Evolutionary conservation across 2,797 vertebrate genomes (phyloP).

Genomic region (Dermochelys coriacea): DNA sequence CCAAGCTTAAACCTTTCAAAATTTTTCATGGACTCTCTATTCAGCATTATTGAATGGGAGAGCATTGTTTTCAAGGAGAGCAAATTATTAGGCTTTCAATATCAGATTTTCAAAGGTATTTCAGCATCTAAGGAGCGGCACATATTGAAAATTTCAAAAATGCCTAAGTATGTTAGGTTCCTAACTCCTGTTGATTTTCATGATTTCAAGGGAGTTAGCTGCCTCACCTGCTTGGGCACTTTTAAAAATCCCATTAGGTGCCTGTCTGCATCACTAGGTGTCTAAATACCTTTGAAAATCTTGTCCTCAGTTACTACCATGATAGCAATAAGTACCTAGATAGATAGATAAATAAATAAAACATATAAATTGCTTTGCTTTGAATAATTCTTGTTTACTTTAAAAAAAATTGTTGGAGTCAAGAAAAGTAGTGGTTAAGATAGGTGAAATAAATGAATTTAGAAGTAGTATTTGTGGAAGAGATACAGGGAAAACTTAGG

Average conservation of each 20-base stretch:
- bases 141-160: not conserved
- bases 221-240: not conserved
- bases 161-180: too few species aligned
- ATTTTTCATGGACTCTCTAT: not conserved
- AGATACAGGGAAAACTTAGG: too few species aligned
- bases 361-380: not conserved
- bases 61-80: not conserved
- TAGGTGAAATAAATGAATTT: too few species aligned
- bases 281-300: not conserved
- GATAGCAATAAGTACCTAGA: not conserved
- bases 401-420: not conserved
- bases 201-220: not conserved
- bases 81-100: not conserved
- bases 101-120: not conserved
- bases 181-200: not conserved
- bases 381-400: not conserved
- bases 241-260: not conserved
- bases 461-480: too few species aligned
- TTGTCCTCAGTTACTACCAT: not conserved
- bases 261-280: not conserved
- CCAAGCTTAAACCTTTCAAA: not conserved
- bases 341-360: not conserved
- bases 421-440: too few species aligned
- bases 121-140: not conserved
- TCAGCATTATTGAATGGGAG: not conserved